Percentiles rank a stretch among this genome's conserved stretches.
Conservation (phyloP, 2,113 vertebrate species). For the Podarcis cretensis region DNA sequence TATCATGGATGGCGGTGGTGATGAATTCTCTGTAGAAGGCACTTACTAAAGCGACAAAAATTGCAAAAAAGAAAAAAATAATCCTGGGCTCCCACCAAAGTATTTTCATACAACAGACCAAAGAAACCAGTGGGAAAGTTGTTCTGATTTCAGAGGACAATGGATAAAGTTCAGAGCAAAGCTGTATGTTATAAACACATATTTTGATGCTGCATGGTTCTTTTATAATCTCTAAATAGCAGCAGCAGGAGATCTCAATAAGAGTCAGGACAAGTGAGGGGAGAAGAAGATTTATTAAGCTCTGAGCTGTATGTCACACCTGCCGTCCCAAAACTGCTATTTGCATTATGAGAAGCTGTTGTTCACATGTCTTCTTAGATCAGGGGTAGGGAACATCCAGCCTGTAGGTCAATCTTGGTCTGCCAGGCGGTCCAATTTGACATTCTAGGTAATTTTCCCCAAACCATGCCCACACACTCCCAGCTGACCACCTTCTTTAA, state of each 20-base stretch:
- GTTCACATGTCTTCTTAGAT: not conserved
- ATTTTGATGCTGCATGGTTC: not conserved
- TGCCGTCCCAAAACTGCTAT: not conserved
- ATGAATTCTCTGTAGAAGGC: not conserved
- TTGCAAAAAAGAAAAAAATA: not conserved
- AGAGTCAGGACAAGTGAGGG: not conserved
- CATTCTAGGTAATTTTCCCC: too few relatives aligned
- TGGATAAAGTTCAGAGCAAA: not conserved
- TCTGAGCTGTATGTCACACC: not conserved
- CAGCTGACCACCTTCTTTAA: too few relatives aligned
- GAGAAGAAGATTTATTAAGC: not conserved
- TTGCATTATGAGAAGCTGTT: not conserved
- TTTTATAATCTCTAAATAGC: not conserved
- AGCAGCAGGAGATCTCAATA: not conserved
- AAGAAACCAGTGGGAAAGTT: slow-evolving; percentile 17
- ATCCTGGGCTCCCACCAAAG: not conserved
- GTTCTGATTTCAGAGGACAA: not conserved
- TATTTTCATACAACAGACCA: slow-evolving; percentile 16
- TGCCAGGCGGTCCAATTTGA: too few relatives aligned
- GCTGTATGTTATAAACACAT: not conserved
- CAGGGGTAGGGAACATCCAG: too few relatives aligned
- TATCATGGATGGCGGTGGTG: not conserved
- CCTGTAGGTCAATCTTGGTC: too few relatives aligned
- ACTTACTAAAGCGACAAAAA: slow-evolving; percentile 41
- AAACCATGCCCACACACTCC: too few relatives aligned